These are phyloP conservation scores for Dryobota labecula DNA, from an alignment of 2,888 invertebrate genomes.

Conservation along the genomic window DNA sequence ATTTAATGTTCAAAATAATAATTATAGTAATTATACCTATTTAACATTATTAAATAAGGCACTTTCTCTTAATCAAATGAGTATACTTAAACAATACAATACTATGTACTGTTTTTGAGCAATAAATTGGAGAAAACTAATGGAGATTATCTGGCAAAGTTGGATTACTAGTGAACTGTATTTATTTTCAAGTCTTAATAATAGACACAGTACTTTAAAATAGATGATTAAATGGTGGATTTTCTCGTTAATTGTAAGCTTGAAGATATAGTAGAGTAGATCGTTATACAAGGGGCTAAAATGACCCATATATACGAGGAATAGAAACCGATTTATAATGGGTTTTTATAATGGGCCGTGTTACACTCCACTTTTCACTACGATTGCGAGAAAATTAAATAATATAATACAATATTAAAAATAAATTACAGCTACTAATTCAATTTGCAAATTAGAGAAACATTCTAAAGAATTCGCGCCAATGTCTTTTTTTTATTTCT, in stretches of 20 bases:
- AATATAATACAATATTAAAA: too few relatives aligned
- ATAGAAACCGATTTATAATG: too few relatives aligned
- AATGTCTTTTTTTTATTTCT: too few relatives aligned
- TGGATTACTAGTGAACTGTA: constrained; percentile 23
- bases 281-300: too few relatives aligned
- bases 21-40: constrained; percentile 25
- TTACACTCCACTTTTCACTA: too few relatives aligned
- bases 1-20: constrained; percentile 25
- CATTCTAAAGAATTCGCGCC: too few relatives aligned
- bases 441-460: too few relatives aligned
- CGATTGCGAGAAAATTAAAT: too few relatives aligned
- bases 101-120: constrained; percentile 50
- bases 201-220: background rate
- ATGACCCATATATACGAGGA: too few relatives aligned
- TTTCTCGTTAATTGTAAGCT: background rate
- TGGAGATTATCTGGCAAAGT: constrained; percentile 2
- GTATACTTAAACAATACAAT: constrained; percentile 50
- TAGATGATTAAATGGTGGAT: background rate
- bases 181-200: background rate
- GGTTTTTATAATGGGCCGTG: too few relatives aligned
- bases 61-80: constrained; percentile 60
- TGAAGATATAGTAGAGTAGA: too few relatives aligned
- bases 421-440: too few relatives aligned
- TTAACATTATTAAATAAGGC: constrained; percentile 53
- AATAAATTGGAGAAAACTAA: constrained; percentile 24